Conservation (phyloP, 2,113 vertebrate species). For the Petrocephalus microphthalmus region DNA sequence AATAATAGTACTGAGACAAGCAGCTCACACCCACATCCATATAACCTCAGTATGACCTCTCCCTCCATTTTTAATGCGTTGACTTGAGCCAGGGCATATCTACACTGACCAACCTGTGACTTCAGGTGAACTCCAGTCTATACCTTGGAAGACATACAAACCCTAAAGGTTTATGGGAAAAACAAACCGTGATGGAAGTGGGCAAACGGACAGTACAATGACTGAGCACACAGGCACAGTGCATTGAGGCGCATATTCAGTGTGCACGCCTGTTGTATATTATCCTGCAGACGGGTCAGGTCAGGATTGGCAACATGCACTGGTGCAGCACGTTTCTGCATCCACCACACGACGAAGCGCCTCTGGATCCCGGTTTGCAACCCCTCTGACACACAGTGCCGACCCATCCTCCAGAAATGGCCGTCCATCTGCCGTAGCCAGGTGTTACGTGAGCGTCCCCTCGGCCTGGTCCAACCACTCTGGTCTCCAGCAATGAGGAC, state of each 20-base stretch:
- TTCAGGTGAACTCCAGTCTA: not conserved
- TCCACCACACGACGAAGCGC: too few relatives aligned
- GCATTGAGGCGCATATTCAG: not conserved
- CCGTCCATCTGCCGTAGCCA: too few relatives aligned
- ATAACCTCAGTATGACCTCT: not conserved
- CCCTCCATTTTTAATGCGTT: not conserved
- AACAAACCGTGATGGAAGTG: not conserved
- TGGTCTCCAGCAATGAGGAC: too few relatives aligned
- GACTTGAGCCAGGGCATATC: not conserved
- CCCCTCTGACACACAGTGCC: too few relatives aligned
- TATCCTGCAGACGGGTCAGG: not conserved
- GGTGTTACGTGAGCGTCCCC: too few relatives aligned
- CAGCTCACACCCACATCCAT: not conserved
- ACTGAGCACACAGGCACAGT: not conserved
- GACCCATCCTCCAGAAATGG: too few relatives aligned
- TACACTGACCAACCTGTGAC: not conserved
- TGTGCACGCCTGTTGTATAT: not conserved
- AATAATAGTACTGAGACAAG: not conserved
- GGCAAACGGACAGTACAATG: not conserved
- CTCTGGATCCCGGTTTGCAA: too few relatives aligned
- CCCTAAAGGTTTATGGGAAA: not conserved
- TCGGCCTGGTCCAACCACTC: too few relatives aligned
- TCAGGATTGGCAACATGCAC: too few relatives aligned
- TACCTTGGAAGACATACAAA: not conserved
- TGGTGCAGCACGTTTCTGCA: too few relatives aligned